Percentiles rank a stretch among this genome's conserved stretches.
These are phyloP conservation scores for Chrysomela aeneicollis DNA, from an alignment of 2,888 invertebrate genomes.

Conservation along the genomic window DNA sequence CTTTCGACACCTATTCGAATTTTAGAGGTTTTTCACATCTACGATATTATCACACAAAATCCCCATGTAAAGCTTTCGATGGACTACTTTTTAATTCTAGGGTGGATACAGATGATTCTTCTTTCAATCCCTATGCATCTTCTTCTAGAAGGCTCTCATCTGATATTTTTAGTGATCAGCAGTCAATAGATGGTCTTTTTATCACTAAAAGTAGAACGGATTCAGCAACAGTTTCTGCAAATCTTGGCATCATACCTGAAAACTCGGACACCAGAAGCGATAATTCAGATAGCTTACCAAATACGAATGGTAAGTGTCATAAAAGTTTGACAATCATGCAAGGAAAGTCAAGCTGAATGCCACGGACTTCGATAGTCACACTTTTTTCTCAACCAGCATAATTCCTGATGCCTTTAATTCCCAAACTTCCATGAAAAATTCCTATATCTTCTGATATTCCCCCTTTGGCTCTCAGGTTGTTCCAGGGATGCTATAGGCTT, in stretches of 20 bases:
- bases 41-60: too few relatives aligned
- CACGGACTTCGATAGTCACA: too few relatives aligned
- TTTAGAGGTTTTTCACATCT: too few relatives aligned
- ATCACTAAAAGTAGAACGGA: slow-evolving; percentile 46
- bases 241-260: slow-evolving; percentile 44
- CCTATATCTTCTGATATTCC: too few relatives aligned
- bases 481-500: too few relatives aligned
- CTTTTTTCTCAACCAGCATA: too few relatives aligned
- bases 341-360: too few relatives aligned
- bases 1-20: too few relatives aligned
- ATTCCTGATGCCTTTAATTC: too few relatives aligned
- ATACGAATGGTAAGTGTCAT: slow-evolving; percentile 44
- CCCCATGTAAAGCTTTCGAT: too few relatives aligned
- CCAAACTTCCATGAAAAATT: too few relatives aligned
- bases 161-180: slow-evolving; percentile 51
- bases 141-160: slow-evolving; percentile 50
- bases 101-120: slow-evolving; percentile 44
- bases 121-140: slow-evolving; percentile 48
- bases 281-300: slow-evolving; percentile 31
- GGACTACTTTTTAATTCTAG: slow-evolving; percentile 31
- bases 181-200: slow-evolving; percentile 50
- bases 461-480: too few relatives aligned
- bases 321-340: not conserved
- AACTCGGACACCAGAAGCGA: slow-evolving; percentile 21
- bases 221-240: slow-evolving; percentile 19